A percentile compares a stretch with the other conserved stretches of the same genome.
Evolutionary conservation across 2,113 vertebrate genomes (phyloP).

Genomic region (Crotalus horridus): DNA sequence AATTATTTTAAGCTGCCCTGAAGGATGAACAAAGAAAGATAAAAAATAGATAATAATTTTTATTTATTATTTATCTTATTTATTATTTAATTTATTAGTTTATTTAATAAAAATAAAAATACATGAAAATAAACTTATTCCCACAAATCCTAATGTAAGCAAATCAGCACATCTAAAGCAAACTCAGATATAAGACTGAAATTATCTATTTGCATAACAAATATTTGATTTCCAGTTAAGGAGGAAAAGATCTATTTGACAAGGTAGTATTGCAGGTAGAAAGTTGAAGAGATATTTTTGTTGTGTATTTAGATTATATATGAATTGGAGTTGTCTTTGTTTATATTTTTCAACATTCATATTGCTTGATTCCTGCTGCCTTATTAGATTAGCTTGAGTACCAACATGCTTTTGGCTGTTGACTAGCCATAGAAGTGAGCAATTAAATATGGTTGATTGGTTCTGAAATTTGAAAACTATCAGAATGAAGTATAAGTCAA

Average conservation of each 20-base stretch:
- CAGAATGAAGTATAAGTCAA: conserved; percentile 59
- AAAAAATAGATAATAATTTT: not conserved
- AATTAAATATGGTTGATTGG: conserved; percentile 63
- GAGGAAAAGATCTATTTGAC: not conserved
- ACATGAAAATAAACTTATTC: conserved; percentile 5
- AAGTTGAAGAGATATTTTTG: conserved; percentile 10
- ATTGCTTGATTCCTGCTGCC: conserved; percentile 49
- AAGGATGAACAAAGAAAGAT: not conserved
- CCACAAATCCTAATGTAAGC: conserved; percentile 49
- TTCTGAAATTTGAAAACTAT: conserved; percentile 61
- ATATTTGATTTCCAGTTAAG: not conserved
- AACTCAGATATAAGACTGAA: not conserved
- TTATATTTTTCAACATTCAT: conserved; percentile 18
- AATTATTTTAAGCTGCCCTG: not conserved
- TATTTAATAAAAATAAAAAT: not conserved
- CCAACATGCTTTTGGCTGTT: conserved; percentile 44
- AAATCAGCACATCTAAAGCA: conserved; percentile 31
- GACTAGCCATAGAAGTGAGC: conserved; percentile 59
- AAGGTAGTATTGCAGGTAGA: not conserved
- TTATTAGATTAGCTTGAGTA: conserved; percentile 55
- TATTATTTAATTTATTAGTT: too few species aligned
- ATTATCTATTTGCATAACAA: conserved; percentile 10
- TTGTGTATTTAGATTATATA: conserved; percentile 16
- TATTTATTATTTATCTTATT: too few species aligned
- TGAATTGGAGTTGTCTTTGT: conserved; percentile 34